These are phyloP conservation scores for Penelope pileata DNA, from an alignment of 2,113 vertebrate species.

Conservation along the genomic window DNA sequence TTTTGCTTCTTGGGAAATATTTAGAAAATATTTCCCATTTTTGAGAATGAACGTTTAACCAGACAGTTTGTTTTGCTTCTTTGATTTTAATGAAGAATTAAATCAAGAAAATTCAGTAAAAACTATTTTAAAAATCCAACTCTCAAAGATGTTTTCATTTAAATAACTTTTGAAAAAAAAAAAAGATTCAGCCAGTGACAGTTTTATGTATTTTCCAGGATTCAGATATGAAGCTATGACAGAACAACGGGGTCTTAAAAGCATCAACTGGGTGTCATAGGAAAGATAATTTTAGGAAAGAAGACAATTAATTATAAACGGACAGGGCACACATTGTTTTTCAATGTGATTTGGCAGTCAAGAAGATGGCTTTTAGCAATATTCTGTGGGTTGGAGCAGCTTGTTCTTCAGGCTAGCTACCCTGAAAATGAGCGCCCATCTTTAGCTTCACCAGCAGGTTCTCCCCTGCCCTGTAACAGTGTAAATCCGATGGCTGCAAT, in stretches of 20 bases:
- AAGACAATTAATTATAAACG: background rate
- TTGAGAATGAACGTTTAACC: background rate
- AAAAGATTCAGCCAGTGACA: background rate
- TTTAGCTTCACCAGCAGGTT: background rate
- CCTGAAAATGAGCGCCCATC: background rate
- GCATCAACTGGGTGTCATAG: background rate
- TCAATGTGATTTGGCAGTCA: background rate
- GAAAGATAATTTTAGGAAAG: background rate
- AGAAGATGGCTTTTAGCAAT: background rate
- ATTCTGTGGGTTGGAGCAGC: background rate
- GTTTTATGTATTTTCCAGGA: background rate
- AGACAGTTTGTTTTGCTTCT: background rate
- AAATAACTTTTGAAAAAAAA: background rate
- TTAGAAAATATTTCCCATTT: background rate
- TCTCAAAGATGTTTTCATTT: background rate
- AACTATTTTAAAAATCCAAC: rapidly evolving
- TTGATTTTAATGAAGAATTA: background rate
- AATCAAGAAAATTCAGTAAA: background rate
- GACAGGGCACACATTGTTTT: background rate
- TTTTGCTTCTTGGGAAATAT: background rate
- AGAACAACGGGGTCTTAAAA: background rate
- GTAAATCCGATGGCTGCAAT: background rate
- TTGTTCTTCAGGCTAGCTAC: background rate
- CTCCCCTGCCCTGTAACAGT: background rate
- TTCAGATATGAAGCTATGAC: background rate